These are phyloP conservation scores for Phortica variegata DNA, from an alignment of 1,140 invertebrate genomes.

Conservation along the genomic window DNA sequence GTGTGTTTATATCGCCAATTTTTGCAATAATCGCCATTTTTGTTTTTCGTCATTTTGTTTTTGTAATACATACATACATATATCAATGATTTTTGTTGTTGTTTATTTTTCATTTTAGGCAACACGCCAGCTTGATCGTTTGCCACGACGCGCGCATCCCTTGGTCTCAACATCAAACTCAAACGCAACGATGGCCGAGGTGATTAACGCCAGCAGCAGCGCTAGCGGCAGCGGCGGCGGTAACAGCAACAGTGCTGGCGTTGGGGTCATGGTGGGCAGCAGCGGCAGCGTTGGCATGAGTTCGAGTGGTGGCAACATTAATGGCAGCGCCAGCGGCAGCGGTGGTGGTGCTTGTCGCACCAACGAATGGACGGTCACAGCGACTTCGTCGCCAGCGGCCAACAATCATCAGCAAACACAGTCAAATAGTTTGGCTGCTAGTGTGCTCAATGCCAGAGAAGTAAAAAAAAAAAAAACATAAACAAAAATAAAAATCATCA, in stretches of 20 bases:
- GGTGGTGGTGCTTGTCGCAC: constrained; percentile 42
- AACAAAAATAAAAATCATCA: too few species aligned
- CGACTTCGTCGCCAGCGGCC: constrained; percentile 40
- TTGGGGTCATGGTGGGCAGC: constrained; percentile 9
- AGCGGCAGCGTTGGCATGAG: constrained; percentile 32
- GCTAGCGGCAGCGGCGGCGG: constrained; percentile 24
- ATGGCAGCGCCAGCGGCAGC: constrained; percentile 25
- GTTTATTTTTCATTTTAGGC: constrained; percentile 60
- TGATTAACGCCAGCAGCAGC: constrained; percentile 21
- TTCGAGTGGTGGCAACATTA: constrained; percentile 24
- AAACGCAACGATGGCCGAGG: constrained; percentile 55
- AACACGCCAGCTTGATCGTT: constrained; percentile 79
- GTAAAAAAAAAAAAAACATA: too few species aligned
- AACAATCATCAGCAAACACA: constrained; percentile 52
- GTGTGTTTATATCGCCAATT: too few species aligned
- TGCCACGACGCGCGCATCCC: constrained; percentile 71
- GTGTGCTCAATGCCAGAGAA: constrained; percentile 51
- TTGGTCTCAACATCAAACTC: constrained; percentile 57
- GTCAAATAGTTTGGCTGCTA: constrained; percentile 48
- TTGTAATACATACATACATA: too few species aligned
- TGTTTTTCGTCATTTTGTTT: constrained; percentile 5
- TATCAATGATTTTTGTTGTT: too few species aligned
- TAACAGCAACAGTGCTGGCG: constrained; percentile 16
- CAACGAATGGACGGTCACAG: constrained; percentile 48
- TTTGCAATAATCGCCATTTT: too few species aligned